phyloP scores from a whole-genome alignment of 2,888 invertebrate genomes.

The Xestia xanthographa region DNA sequence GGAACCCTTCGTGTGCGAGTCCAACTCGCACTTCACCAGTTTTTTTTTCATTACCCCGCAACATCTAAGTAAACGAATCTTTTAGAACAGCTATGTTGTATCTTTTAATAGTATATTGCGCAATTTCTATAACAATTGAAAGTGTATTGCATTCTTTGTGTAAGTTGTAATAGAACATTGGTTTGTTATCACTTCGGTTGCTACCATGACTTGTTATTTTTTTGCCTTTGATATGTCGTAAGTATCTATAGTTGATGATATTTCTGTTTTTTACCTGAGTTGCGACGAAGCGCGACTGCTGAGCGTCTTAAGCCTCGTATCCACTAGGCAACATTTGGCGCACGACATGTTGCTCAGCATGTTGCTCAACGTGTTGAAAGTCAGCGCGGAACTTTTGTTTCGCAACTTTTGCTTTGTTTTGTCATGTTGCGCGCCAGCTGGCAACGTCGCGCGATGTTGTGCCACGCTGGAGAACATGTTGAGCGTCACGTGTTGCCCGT shows the following conservation, averaged over 20 bases:
- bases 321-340: too few relatives aligned
- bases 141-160: slow-evolving; percentile 72
- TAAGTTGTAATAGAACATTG: slow-evolving; percentile 55
- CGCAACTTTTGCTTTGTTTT: too few relatives aligned
- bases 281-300: not conserved
- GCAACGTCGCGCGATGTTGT: too few relatives aligned
- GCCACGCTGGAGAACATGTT: too few relatives aligned
- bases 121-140: slow-evolving; percentile 79
- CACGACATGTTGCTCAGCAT: too few relatives aligned
- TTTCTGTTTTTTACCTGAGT: not conserved
- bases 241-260: not conserved
- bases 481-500: too few relatives aligned
- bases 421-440: too few relatives aligned
- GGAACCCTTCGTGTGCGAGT: not conserved
- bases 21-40: not conserved
- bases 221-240: slow-evolving; percentile 23
- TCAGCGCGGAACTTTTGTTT: too few relatives aligned
- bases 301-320: too few relatives aligned
- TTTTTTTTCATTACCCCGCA: slow-evolving; percentile 75
- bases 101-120: slow-evolving; percentile 82
- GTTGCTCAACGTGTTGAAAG: too few relatives aligned
- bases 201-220: slow-evolving; percentile 37
- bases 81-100: slow-evolving; percentile 80
- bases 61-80: slow-evolving; percentile 81
- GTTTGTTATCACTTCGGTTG: slow-evolving; percentile 35